Base-by-base conservation (phyloP, 2,797 vertebrate genomes). In the Pseudochirops cupreus region DNA sequence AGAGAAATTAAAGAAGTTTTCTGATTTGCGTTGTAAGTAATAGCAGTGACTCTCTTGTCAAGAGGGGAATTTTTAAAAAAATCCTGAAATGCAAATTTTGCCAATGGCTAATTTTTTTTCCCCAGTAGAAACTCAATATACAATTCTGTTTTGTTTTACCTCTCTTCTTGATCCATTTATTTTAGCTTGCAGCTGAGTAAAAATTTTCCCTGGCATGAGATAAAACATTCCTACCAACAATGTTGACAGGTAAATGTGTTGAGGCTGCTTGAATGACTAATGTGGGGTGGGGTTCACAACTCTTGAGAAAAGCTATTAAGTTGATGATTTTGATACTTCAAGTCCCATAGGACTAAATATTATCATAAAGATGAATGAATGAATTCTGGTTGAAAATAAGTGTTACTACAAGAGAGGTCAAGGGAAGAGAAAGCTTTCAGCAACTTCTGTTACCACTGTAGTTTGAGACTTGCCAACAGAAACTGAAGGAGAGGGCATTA, bases 171-270 rank as follows among this genome's bases (percentile, higher is more conserved):
- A 91, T 91, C 53, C 90, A 91, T 50, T 87, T 87, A 87, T 91
- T 91, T 91, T 91, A 91, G 29, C 90, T 91, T 91, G 90, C 90
- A 91, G 90, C 52, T 91, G 90, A 91, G 5, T 55, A 91, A 91
- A 87, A 91, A 91, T 91, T 91, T 91, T 91, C 90, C 90, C 90
- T 91, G 90, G 90, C 90, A 91, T 91, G 33, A 91, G 90, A 91
- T 91, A 55, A 91, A 91, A 91, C 90, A 55, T 91, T 54, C 33
- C 53, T 46, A 16, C 29, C 29, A 55, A 91, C 52, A 54, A 91
- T n/a, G 50, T 91, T 55, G 90, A 91, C 90, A 91, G 50, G 29
- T 55, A 16, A 91, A 55, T 91, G 90, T 53, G 90, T 55, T 54
- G 90, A 91, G 29, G 90, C 52, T 91, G 90, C 52, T 54, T 91